Conservation (phyloP, 2,113 vertebrate species). For the Rhodinocichla rosea region DNA sequence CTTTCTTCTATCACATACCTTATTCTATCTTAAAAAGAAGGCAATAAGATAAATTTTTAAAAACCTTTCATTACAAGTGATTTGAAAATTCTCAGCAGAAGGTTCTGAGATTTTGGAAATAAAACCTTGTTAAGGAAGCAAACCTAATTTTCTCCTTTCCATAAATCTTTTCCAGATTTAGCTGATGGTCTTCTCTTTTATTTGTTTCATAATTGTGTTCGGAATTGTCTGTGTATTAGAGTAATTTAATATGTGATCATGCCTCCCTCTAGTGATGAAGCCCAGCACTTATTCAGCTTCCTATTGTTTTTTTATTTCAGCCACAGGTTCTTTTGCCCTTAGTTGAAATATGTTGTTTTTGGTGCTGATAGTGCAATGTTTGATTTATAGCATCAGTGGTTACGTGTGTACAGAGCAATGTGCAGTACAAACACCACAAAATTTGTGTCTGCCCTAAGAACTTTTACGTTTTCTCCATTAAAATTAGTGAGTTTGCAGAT, state of each 20-base stretch:
- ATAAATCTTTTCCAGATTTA: not conserved
- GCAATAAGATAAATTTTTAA: not conserved
- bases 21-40: slow-evolving; percentile 12
- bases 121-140: slow-evolving; percentile 7
- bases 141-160: slow-evolving; percentile 35
- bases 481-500: not conserved
- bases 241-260: not conserved
- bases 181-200: not conserved
- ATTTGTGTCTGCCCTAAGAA: not conserved
- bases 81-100: slow-evolving; percentile 6
- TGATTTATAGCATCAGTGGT: not conserved
- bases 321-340: not conserved
- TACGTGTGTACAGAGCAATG: not conserved
- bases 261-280: slow-evolving; percentile 62
- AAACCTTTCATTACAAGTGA: slow-evolving; percentile 13
- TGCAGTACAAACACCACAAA: not conserved
- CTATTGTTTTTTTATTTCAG: not conserved
- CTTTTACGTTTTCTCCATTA: not conserved
- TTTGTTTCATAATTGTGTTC: not conserved
- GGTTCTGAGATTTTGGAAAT: not conserved
- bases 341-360: not conserved
- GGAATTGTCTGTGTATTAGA: not conserved
- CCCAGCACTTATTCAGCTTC: not conserved
- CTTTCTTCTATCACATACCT: slow-evolving; percentile 13
- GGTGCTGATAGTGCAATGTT: not conserved